phyloP scores from a whole-genome alignment of 1,140 invertebrate genomes.

The Tyrophagus putrescentiae region DNA sequence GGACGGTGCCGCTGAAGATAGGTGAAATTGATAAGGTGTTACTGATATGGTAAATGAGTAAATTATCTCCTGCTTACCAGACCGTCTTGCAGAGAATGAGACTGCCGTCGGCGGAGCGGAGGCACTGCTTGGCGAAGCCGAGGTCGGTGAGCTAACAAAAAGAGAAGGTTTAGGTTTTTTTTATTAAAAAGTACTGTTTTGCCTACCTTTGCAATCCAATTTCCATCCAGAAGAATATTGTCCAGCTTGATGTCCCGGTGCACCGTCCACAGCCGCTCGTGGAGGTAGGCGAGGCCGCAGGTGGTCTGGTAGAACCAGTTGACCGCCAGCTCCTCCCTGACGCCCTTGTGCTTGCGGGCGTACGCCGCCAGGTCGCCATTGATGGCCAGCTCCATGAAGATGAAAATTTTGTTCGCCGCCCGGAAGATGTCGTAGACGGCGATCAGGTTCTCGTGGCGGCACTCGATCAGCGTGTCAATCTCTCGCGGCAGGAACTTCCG shows the following conservation, averaged over 20 bases:
- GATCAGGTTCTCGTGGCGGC: conserved; percentile 13
- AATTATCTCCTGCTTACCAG: too few species aligned
- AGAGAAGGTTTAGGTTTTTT: too few species aligned
- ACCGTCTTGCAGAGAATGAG: too few species aligned
- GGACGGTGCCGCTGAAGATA: too few species aligned
- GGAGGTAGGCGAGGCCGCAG: conserved; percentile 19
- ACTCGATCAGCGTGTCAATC: background rate
- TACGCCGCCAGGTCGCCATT: conserved; percentile 22
- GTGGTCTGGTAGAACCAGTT: conserved; percentile 20
- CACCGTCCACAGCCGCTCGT: conserved; percentile 20
- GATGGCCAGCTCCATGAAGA: conserved; percentile 19
- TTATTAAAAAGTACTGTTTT: too few species aligned
- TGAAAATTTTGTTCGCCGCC: background rate
- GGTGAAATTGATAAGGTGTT: too few species aligned
- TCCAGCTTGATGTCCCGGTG: conserved; percentile 25
- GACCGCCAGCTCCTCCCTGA: conserved; percentile 11
- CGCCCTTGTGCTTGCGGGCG: conserved; percentile 9
- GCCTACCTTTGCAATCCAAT: conserved; percentile 16
- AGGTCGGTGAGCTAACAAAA: too few species aligned
- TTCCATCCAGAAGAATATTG: conserved; percentile 20
- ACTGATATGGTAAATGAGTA: too few species aligned
- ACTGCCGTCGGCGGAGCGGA: too few species aligned
- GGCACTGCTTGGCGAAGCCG: too few species aligned
- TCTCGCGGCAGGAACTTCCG: conserved; percentile 19
- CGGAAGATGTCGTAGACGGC: conserved; percentile 17